Conservation (phyloP, 1,140 invertebrate genomes). For the Hirudo medicinalis region DNA sequence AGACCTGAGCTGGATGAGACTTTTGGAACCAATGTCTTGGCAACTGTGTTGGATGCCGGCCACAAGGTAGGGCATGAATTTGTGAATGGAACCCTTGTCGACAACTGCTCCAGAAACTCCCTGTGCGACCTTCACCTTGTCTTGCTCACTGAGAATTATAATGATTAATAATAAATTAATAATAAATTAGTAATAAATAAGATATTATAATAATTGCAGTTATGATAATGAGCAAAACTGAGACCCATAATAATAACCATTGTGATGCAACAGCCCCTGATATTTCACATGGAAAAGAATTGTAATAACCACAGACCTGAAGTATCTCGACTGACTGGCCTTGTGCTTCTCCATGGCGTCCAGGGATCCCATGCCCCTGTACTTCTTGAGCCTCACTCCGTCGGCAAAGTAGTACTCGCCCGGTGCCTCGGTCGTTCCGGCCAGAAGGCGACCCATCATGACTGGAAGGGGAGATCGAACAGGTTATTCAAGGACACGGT, state of each 20-base stretch:
- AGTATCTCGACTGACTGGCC: conserved; percentile 12
- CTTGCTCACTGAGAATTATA: conserved; percentile 6
- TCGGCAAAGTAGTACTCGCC: conserved; percentile 97
- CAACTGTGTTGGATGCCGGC: conserved; percentile 48
- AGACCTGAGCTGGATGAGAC: conserved; percentile 12
- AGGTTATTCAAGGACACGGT: too few relatives aligned
- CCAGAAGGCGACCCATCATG: conserved; percentile 98
- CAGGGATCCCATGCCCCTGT: conserved; percentile 53
- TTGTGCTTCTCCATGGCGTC: conserved; percentile 15
- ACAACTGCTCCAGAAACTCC: conserved; percentile 97
- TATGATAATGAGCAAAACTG: conserved; percentile 44
- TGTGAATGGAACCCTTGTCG: conserved; percentile 88
- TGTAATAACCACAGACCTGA: conserved; percentile 4
- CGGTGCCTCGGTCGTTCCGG: conserved; percentile 92
- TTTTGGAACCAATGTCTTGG: conserved; percentile 14
- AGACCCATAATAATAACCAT: conserved; percentile 34
- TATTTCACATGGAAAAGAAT: too few relatives aligned
- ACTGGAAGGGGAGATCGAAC: conserved; percentile 44
- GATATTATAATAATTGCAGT: too few relatives aligned
- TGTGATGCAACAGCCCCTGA: conserved; percentile 54
- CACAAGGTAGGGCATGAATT: conserved; percentile 88
- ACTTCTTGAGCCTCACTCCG: conserved; percentile 92
- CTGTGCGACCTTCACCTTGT: conserved; percentile 68
- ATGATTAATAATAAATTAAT: not conserved
- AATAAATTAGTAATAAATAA: too few relatives aligned